Evolutionary conservation across 2,888 invertebrate species (phyloP), one percentile per base, ranked within the genome.

Genomic region (Atherix ibis): DNA sequence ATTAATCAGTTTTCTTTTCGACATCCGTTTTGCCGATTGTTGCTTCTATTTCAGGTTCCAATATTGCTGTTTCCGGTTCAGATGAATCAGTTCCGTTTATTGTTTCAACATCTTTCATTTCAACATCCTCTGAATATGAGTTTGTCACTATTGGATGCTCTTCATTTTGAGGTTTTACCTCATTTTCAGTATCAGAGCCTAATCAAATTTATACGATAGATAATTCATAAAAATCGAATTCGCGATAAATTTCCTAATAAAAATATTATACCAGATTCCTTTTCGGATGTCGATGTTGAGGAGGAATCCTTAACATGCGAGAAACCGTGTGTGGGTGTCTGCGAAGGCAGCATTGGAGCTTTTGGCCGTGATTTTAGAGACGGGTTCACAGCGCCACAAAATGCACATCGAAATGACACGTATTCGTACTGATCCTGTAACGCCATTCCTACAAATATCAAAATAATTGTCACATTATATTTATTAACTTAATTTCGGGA

Each of bases 371-470:
- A 76, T 54, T 91, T 91, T 39, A 81, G 70, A n/a, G 94, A 81
- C 17, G 84, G 80, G 66, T 95, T 94, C 53, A 81, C 67, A 19
- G 70, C 66, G 38, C 74, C 76, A 60, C 95, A 95, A 62, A 91
- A 94, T 46, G 85, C 87, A 59, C 95, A 98, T 32, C 76, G 70
- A 61, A 84, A 98, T 29, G 84, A 83, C 41, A 74, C 63, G 51
- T 70, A 81, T 40, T 79, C 78, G 47, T 72, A 78, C 48, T 77
- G 77, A 44, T 78, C 77, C 31, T 67, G 65, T 46, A 76, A 65
- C 37, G 76, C 72, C 78, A 78, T 77, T 32, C 77, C 77, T 77
- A 34, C 33, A 47, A 40, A 15, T 13, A 22, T 6, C 2, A 4
- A 30, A 36, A n/a, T n/a, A n/a, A n/a, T n/a, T n/a, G n/a, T n/a